Evolutionary conservation across 2,888 invertebrate genomes (phyloP), one percentile per base, ranked within the genome.

Genomic region (Metalampra italica): DNA sequence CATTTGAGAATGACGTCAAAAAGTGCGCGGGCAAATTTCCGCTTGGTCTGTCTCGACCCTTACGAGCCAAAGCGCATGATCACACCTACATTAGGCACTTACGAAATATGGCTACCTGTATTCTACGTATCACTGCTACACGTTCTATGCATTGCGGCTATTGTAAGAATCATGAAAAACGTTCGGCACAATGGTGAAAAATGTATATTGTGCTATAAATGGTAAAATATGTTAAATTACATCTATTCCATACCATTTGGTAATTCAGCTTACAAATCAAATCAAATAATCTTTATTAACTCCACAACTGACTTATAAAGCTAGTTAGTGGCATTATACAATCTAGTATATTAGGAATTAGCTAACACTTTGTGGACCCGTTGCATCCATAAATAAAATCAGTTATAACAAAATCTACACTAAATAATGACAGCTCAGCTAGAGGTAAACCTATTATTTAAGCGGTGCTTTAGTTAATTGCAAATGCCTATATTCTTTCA

Each of bases 341-440:
- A 55, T 62, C 47, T 64, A 55, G 46, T 54, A 42, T 29, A 38
- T 57, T 62, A 64, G 50, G 37, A 63, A 59, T 59, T 64, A 64
- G 53, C 64, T 64, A 64, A 62, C 64, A 62, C 42, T 49, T 32
- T 41, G 53, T 51, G 52, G 56, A 52, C 38, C 57, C 61, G 59
- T 53, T 9, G 54, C 61, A 47, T 51, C 53, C 59, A 56, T 52
- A 57, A 54, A 32, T 45, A 54, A 44, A 54, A 53, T 54, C 46
- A 51, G 47, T 38, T 47, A 48, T 60, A 55, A 56, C 57, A 34
- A 40, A 43, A 44, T 50, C 59, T 58, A 60, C 55, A 13, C 52
- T n/a, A 13, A 12, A 22, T 41, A 7, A 13, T n/a, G 38, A 34
- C 11, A 11, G 8, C 34, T 34, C 22, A 22, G 22, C 22, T 2